Percentiles rank a stretch among this genome's conserved stretches.
Evolutionary conservation across 2,888 invertebrate genomes (phyloP).

Genomic region (Amphipoea lucens): DNA sequence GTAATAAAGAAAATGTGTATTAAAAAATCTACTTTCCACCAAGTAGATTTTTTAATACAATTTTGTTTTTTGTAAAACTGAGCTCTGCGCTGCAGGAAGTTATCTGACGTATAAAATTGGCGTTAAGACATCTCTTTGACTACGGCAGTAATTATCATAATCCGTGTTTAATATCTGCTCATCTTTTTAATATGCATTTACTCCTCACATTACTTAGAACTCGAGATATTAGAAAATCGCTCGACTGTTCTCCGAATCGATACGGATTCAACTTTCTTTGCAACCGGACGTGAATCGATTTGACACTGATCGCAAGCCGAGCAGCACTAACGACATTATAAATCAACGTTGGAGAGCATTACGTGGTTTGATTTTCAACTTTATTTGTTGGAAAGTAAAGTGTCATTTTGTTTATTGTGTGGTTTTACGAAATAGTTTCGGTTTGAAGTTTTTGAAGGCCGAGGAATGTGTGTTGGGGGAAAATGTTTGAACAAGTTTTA

Average conservation of each 20-base stretch:
- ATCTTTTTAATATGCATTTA: background rate
- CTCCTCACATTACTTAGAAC: constrained; percentile 14
- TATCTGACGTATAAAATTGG: background rate
- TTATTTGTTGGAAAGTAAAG: rapidly evolving
- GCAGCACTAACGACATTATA: constrained; percentile 62
- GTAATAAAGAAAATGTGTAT: too few relatives aligned
- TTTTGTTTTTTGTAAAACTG: background rate
- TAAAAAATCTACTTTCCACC: too few relatives aligned
- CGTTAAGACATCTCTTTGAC: background rate
- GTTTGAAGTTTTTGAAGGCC: constrained; percentile 34
- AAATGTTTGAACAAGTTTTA: background rate
- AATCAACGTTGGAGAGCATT: constrained; percentile 62
- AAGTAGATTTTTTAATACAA: background rate
- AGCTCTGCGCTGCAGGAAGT: background rate
- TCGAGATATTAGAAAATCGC: constrained; percentile 57
- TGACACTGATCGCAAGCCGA: constrained; percentile 63
- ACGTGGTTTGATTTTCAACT: constrained; percentile 4
- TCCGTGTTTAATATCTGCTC: background rate
- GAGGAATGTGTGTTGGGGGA: constrained; percentile 29
- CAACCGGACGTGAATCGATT: constrained; percentile 67
- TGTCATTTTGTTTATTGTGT: background rate
- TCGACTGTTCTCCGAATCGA: constrained; percentile 59
- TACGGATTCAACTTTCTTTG: constrained; percentile 70
- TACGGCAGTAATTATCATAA: background rate
- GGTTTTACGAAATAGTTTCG: constrained; percentile 30